Evolutionary conservation across 2,113 vertebrate genomes (phyloP).

Genomic region (Pelobates fuscus): DNA sequence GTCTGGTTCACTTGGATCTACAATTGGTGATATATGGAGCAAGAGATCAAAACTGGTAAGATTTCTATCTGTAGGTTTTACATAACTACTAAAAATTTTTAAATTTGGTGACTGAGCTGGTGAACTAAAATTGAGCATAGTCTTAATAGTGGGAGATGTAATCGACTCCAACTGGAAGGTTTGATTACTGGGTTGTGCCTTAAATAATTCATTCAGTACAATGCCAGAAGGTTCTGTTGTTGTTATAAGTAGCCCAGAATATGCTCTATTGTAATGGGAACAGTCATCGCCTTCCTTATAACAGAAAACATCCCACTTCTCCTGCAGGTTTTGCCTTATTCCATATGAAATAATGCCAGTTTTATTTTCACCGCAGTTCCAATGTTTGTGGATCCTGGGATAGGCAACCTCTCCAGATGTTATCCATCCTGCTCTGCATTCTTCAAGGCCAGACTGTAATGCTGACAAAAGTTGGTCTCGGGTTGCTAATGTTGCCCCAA

Average conservation of each 20-base stretch:
- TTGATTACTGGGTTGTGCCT: neutral
- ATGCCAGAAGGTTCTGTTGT: neutral
- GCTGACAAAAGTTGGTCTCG: constrained; percentile 39
- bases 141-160: neutral
- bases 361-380: constrained; percentile 52
- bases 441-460: constrained; percentile 45
- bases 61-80: no score
- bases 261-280: constrained; percentile 6
- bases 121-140: neutral
- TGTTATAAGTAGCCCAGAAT: neutral
- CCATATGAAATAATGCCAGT: constrained; percentile 55
- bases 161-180: no score
- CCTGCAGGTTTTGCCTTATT: constrained; percentile 42
- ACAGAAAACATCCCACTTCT: constrained; percentile 55
- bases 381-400: constrained; percentile 49
- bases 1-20: no score
- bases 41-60: no score
- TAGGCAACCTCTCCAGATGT: constrained; percentile 48
- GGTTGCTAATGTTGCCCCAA: constrained; percentile 49
- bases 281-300: constrained; percentile 48
- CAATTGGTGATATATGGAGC: no score
- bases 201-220: neutral
- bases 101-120: neutral
- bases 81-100: no score
- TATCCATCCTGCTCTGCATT: constrained; percentile 53